Evolutionary conservation across 2,113 vertebrate species (phyloP), one percentile per base, ranked within the genome.

Genomic region (Steatornis caripensis): DNA sequence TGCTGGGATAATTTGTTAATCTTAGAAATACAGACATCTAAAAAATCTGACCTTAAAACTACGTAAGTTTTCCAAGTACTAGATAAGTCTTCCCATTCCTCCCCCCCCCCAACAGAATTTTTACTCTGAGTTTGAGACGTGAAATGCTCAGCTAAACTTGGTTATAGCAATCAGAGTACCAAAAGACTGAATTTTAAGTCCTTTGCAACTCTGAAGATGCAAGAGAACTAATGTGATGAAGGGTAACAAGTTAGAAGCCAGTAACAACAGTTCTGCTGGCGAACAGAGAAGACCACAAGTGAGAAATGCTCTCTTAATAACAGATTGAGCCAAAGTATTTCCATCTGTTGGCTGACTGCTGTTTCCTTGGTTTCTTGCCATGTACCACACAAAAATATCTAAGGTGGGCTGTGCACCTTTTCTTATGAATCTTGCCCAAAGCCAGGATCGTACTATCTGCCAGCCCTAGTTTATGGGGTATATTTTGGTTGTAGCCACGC

Each of bases 151-250:
- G 39, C 36, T 85, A 20, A 72, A 43, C 36, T 55, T 48, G 43
- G 11, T 55, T 68, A 14, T 68, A 83, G 53, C 34, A 46, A 10
- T 64, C 15, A 26, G 29, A 74, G 3, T 55, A 71, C 39, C 34
- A 51, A 55, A 45, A 1, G 2, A 60, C 58, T 61, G 54, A 46
- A 46, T 83, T 70, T 66, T 37, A 81, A 84, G 65, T 61, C 23
- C 37, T 71, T 77, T 75, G 37, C 26, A 68, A 14, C 19, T 43
- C 36, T 34, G 12, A 48, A 61, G 41, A 37, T 64, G 57, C 10
- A 60, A 43, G 36, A 86, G 17, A 60, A 10, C 12, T 74, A 37
- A 43, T 0, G 1, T 48, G 45, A 39, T 0, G 0, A 43, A 75
- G 51, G 37, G 20, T 62, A 53, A 34, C 18, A 54, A 24, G 8